Conservation (phyloP, 2,888 invertebrate species). For the Timandra comae region DNA sequence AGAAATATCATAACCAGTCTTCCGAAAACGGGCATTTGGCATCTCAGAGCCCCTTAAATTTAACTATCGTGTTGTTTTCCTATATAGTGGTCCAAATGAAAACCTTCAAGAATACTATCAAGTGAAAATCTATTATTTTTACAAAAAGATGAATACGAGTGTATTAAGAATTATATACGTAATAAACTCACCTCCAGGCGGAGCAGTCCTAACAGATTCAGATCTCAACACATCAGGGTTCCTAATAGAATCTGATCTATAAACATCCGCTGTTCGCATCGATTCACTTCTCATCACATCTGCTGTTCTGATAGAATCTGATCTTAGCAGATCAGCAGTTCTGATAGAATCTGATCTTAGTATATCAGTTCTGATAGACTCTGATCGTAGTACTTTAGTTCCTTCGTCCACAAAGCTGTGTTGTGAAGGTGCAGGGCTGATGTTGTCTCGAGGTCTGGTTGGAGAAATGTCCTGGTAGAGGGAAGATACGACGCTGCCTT, state of each 20-base stretch:
- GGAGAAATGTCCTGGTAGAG: constrained; percentile 63
- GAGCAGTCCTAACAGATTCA: constrained; percentile 19
- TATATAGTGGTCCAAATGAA: too few species aligned
- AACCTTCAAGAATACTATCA: too few species aligned
- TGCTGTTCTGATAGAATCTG: constrained; percentile 19
- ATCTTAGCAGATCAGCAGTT: constrained; percentile 20
- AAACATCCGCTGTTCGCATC: constrained; percentile 5
- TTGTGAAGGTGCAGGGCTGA: constrained; percentile 64
- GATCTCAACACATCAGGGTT: constrained; percentile 16
- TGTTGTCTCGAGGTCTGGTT: constrained; percentile 49
- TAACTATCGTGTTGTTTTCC: too few species aligned
- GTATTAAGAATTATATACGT: too few species aligned
- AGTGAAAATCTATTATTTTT: too few species aligned
- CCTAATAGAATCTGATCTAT: background rate
- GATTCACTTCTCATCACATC: constrained; percentile 11
- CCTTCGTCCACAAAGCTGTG: constrained; percentile 56
- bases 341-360: constrained; percentile 58
- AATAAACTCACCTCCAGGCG: constrained; percentile 27
- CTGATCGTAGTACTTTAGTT: constrained; percentile 45
- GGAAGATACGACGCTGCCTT: constrained; percentile 67
- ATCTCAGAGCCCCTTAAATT: too few species aligned
- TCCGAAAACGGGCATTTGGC: too few species aligned
- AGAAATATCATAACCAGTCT: too few species aligned
- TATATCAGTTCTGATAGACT: constrained; percentile 43
- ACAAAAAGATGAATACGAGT: too few species aligned